Percentiles rank a stretch among this genome's conserved stretches.
These are phyloP conservation scores for Leptinotarsa juncta DNA, from an alignment of 2,888 invertebrate genomes.

Conservation along the genomic window DNA sequence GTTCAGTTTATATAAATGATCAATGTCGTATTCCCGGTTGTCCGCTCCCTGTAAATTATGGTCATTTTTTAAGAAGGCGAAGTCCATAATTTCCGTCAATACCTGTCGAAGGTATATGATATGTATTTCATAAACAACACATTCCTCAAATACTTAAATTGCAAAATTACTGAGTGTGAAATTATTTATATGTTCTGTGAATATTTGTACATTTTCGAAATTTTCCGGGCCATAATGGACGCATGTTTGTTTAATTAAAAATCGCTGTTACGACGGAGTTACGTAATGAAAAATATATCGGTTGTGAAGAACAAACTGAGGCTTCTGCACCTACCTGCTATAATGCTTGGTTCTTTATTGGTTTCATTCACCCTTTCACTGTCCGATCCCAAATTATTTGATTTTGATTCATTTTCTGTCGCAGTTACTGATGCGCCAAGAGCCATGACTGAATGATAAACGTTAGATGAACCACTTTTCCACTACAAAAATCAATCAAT, in stretches of 20 bases:
- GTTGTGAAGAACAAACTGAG: conserved; percentile 16
- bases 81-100: conserved; percentile 11
- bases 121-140: background rate
- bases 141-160: background rate
- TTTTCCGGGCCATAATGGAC: background rate
- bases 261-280: conserved; percentile 4
- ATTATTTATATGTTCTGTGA: background rate
- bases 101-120: background rate
- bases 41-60: conserved; percentile 1
- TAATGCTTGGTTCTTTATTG: conserved; percentile 42
- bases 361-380: conserved; percentile 47
- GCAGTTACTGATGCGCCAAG: conserved; percentile 57
- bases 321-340: conserved; percentile 44
- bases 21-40: background rate
- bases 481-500: background rate
- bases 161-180: background rate
- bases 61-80: background rate
- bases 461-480: conserved; percentile 4
- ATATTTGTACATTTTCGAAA: too few relatives aligned
- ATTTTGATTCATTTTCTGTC: conserved; percentile 50
- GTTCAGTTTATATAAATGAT: too few relatives aligned
- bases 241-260: conserved; percentile 3
- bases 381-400: conserved; percentile 46
- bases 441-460: conserved; percentile 53
- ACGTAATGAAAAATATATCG: conserved; percentile 29